phyloP scores from a whole-genome alignment of 2,888 invertebrate species.

The Galerucella nymphaeae region DNA sequence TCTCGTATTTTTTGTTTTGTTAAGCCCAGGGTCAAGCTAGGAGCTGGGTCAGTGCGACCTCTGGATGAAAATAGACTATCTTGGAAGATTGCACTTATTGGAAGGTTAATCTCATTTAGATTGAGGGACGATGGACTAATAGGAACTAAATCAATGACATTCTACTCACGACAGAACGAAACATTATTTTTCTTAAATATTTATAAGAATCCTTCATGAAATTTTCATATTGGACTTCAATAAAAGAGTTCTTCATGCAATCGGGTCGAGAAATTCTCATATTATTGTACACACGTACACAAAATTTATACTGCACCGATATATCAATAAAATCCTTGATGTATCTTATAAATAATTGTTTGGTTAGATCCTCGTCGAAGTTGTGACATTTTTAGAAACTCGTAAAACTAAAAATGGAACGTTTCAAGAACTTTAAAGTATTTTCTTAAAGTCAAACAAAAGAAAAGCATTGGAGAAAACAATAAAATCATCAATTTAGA shows the following conservation, averaged over 20 bases:
- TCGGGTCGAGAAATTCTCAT: background rate
- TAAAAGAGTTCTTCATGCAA: background rate
- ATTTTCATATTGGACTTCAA: background rate
- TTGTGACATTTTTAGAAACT: background rate
- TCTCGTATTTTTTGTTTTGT: too few species aligned
- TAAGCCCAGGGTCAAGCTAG: too few species aligned
- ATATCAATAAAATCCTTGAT: background rate
- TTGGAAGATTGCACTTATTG: too few species aligned
- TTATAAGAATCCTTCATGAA: background rate
- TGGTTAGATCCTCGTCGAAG: background rate
- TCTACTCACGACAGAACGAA: too few species aligned
- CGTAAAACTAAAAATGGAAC: background rate
- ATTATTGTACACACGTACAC: background rate
- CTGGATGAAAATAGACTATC: too few species aligned
- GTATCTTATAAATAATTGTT: background rate
- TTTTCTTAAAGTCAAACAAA: background rate
- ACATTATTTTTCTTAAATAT: too few species aligned
- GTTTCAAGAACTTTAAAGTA: background rate
- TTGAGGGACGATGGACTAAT: too few species aligned
- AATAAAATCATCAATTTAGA: background rate
- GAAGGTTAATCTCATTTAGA: too few species aligned
- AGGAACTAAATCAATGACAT: too few species aligned
- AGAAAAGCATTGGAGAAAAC: background rate
- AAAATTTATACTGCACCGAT: background rate
- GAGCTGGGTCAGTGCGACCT: too few species aligned